A percentile compares a stretch with the other conserved stretches of the same genome.
These are phyloP conservation scores for Lepidochitona cinerea DNA, from an alignment of 2,888 invertebrate genomes.

Conservation along the genomic window DNA sequence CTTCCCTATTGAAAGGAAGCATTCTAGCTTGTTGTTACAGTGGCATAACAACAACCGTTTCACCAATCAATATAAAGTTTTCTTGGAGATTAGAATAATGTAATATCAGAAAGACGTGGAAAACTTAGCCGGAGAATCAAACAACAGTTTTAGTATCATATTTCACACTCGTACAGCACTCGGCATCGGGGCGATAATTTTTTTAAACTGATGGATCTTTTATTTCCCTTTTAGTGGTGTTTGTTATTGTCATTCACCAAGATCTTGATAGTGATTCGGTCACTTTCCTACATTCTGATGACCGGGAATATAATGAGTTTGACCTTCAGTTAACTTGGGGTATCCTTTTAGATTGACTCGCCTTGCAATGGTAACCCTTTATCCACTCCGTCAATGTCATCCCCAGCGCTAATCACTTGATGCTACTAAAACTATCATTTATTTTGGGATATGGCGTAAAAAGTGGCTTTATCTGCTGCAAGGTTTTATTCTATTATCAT, in stretches of 20 bases:
- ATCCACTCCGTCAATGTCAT: neutral
- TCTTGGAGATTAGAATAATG: too few species aligned
- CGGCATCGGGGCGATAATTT: neutral
- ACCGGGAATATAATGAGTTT: neutral
- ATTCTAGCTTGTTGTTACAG: too few species aligned
- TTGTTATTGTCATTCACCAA: neutral
- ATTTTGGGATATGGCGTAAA: neutral
- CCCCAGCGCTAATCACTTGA: neutral
- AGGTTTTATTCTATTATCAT: conserved; percentile 3
- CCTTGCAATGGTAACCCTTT: neutral
- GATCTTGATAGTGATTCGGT: neutral
- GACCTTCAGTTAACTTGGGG: neutral
- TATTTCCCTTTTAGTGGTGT: neutral
- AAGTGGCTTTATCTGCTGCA: neutral
- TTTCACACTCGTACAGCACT: too few species aligned
- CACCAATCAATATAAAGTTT: too few species aligned
- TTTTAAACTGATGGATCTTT: neutral
- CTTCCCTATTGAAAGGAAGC: too few species aligned
- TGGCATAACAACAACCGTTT: too few species aligned
- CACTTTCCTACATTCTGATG: neutral
- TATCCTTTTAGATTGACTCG: neutral
- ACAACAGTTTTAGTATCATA: too few species aligned
- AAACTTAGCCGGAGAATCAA: too few species aligned
- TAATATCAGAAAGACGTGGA: too few species aligned
- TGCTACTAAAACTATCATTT: neutral